Evolutionary conservation across 1,140 invertebrate genomes (phyloP).

Genomic region (Ceratoteleas bidentatus): DNA sequence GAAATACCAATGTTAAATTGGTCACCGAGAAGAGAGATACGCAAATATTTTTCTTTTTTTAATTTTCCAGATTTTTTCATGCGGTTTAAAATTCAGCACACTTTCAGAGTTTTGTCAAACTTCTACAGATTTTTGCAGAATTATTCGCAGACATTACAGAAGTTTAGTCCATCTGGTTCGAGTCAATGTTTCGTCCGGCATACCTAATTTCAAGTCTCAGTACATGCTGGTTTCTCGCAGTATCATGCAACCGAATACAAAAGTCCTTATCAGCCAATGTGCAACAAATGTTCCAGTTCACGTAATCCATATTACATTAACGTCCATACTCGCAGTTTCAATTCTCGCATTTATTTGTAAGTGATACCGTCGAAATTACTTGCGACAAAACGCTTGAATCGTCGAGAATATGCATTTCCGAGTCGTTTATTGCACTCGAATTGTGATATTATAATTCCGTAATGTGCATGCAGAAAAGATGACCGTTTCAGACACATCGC

Average conservation of each 20-base stretch:
- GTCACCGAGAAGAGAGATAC: too few relatives aligned
- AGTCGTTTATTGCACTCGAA: background rate
- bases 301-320: constrained; percentile 36
- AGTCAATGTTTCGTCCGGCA: constrained; percentile 23
- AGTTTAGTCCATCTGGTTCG: too few relatives aligned
- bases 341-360: constrained; percentile 31
- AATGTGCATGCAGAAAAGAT: too few relatives aligned
- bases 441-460: background rate
- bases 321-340: constrained; percentile 7
- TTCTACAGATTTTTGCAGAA: too few relatives aligned
- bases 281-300: constrained; percentile 25
- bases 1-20: too few relatives aligned
- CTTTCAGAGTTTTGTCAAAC: too few relatives aligned
- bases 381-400: background rate
- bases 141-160: too few relatives aligned
- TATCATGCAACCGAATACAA: constrained; percentile 30
- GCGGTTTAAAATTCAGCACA: too few relatives aligned
- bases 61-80: too few relatives aligned
- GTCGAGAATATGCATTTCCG: background rate
- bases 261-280: constrained; percentile 32
- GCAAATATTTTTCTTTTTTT: too few relatives aligned
- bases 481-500: too few relatives aligned
- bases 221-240: constrained; percentile 31
- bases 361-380: constrained; percentile 5
- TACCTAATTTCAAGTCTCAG: constrained; percentile 40